These are phyloP conservation scores for Philypnodon macrostomus DNA, from an alignment of 2,797 vertebrate genomes.

Conservation along the genomic window DNA sequence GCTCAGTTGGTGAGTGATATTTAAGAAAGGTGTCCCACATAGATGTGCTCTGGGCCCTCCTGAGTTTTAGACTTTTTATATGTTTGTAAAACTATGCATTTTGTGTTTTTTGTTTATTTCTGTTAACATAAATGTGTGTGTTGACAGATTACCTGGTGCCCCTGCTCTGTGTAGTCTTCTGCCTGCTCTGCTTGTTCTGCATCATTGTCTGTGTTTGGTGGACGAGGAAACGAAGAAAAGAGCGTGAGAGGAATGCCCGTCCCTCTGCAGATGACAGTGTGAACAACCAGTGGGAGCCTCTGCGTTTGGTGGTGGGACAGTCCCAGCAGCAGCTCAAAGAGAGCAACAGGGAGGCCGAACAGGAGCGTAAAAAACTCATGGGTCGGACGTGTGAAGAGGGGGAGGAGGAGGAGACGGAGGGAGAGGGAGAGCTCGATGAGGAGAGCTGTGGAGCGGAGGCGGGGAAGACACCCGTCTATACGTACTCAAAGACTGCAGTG, in stretches of 20 bases:
- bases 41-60: neutral
- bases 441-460: conserved; percentile 68
- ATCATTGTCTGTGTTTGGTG: conserved; percentile 93
- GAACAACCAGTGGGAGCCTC: conserved; percentile 96
- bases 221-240: conserved; percentile 97
- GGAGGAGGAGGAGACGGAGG: conserved; percentile 68
- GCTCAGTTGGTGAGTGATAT: conserved; percentile 75
- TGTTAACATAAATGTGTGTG: too few relatives aligned
- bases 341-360: conserved; percentile 85
- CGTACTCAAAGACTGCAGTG: conserved; percentile 82
- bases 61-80: neutral
- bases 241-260: conserved; percentile 80
- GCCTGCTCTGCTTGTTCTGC: conserved; percentile 87
- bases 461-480: conserved; percentile 84
- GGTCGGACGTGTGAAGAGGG: conserved; percentile 83
- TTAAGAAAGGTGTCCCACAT: conserved; percentile 30
- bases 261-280: conserved; percentile 75
- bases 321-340: conserved; percentile 83
- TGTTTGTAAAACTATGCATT: too few relatives aligned
- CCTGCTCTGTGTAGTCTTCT: conserved; percentile 83
- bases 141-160: conserved; percentile 87
- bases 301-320: conserved; percentile 80
- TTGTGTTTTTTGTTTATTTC: too few relatives aligned
- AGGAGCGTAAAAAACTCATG: conserved; percentile 93
- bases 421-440: conserved; percentile 67